Evolutionary conservation across 2,113 vertebrate species (phyloP).

Genomic region (Lonchura striata): DNA sequence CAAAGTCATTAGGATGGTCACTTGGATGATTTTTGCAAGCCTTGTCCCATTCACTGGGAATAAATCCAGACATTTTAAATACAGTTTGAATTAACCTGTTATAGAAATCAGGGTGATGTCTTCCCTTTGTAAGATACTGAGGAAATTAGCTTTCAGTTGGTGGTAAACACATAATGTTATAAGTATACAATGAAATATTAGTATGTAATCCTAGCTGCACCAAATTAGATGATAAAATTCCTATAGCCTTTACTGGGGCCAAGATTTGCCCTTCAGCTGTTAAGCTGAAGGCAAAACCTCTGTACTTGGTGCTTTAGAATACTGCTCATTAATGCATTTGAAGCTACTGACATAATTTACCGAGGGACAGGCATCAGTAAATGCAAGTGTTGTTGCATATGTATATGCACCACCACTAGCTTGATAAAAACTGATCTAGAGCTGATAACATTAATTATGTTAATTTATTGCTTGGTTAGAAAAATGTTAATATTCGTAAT

Average conservation of each 20-base stretch:
- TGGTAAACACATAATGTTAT: not conserved
- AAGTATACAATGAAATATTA: not conserved
- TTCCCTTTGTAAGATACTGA: not conserved
- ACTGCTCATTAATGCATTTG: not conserved
- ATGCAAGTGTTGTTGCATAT: slow-evolving; percentile 9
- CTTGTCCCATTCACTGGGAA: slow-evolving; percentile 2
- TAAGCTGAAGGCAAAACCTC: not conserved
- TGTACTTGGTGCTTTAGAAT: not conserved
- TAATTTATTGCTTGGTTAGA: slow-evolving; percentile 48
- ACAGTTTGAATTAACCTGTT: not conserved
- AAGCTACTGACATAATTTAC: not conserved
- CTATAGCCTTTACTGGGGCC: not conserved
- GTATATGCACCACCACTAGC: slow-evolving; percentile 18
- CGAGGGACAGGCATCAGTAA: slow-evolving; percentile 67
- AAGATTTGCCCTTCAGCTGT: not conserved
- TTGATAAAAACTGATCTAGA: slow-evolving; percentile 47
- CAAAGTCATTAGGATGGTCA: slow-evolving; percentile 4
- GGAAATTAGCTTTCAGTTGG: not conserved
- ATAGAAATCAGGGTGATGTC: not conserved
- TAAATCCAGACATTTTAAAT: not conserved
- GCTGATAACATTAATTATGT: not conserved
- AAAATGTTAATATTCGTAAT: slow-evolving; percentile 43
- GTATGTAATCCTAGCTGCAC: not conserved
- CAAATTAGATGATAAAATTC: not conserved
- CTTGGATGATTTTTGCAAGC: slow-evolving; percentile 26